Base-by-base conservation (phyloP, 2,888 invertebrate species). In the Plagodis pulveraria region DNA sequence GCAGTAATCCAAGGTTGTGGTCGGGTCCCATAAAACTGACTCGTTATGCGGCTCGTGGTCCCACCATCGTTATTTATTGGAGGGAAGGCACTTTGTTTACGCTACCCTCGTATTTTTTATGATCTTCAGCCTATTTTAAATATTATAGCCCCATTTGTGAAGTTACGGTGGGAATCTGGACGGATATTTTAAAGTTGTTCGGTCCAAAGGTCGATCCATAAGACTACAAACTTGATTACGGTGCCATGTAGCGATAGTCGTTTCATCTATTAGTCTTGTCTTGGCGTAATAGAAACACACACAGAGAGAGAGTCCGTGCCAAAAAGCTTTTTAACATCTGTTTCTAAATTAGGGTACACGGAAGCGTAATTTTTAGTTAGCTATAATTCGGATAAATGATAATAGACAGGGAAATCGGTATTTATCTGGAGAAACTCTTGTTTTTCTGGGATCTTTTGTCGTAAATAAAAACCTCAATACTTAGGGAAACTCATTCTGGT, bases 41-140 rank as follows among this genome's bases (percentile, higher is more conserved):
- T 65, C 69, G 72, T 78, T 76, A 77, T 67, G 67, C 69, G 68
- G 70, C 65, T 67, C 56, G 48, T 56, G 60, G 65, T 65, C 71
- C 69, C 64, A 68, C 71, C 69, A 67, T 66, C 71, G 67, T 79
- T 76, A 81, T 81, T 81, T 81, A 81, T 78, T 74, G 78, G 71
- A 66, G 71, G 72, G 66, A 69, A 72, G 71, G 70, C 68, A 75
- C 71, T 77, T 80, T 81, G 79, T 81, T 81, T 79, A 78, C 76
- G 73, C 68, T 74, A 74, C 74, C 73, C 72, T 74, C 74, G 73
- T 73, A 75, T 77, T 81, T 75, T 73, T 79, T 74, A 77, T 80
- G 77, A 81, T 81, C 80, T 78, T 77, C 71, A 58, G 72, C 69
- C 70, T 65, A 71, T 76, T 77, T 74, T 72, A 72, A 78, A 80